phyloP scores from a whole-genome alignment of 2,113 vertebrate species.

The Podilymbus podiceps region DNA sequence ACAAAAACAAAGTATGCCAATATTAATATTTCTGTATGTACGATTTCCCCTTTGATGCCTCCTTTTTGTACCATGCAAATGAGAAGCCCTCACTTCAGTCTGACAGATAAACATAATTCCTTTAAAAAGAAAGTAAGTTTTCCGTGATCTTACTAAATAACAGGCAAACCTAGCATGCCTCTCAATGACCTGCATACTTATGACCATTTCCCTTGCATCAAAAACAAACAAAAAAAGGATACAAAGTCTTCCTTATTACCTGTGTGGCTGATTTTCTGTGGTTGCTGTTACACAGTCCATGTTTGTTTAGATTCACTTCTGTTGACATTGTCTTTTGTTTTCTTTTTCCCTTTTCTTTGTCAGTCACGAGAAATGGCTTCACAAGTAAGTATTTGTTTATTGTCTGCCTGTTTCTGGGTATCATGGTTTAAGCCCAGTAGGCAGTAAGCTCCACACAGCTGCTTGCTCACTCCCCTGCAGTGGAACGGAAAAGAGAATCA shows the following conservation, averaged over 20 bases:
- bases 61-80: neutral
- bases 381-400: conserved; percentile 74
- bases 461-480: rapidly evolving
- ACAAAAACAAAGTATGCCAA: neutral
- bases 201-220: neutral
- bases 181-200: neutral
- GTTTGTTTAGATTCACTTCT: conserved; percentile 17
- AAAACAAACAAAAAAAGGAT: neutral
- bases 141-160: neutral
- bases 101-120: neutral
- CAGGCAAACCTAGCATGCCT: neutral
- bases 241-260: neutral
- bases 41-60: neutral
- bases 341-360: conserved; percentile 55
- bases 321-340: conserved; percentile 68
- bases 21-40: neutral
- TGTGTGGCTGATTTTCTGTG: neutral
- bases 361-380: conserved; percentile 77
- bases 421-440: neutral
- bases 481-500: neutral
- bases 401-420: conserved; percentile 18
- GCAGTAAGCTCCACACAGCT: neutral
- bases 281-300: neutral
- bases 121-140: neutral
- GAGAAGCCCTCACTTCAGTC: neutral